Percentiles rank a stretch among this genome's conserved stretches.
phyloP scores from a whole-genome alignment of 2,888 invertebrate genomes.

The Apoda limacodes region DNA sequence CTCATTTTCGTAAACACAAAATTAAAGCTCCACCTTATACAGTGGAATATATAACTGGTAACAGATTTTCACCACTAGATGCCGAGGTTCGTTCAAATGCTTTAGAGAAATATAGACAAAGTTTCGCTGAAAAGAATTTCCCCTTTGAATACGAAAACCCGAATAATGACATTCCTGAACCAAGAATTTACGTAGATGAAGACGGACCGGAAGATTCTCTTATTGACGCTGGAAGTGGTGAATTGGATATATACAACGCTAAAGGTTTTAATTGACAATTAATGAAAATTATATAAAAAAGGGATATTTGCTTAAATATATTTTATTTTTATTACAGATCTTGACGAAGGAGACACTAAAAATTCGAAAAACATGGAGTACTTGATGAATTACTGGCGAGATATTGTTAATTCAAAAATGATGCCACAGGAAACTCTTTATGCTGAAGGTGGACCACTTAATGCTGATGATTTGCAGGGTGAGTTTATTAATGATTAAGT shows the following conservation, averaged over 20 bases:
- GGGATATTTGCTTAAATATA: too few species aligned
- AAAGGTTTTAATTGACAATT: too few species aligned
- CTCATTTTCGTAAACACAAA: conserved; percentile 54
- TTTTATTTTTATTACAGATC: too few species aligned
- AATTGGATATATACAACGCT: conserved; percentile 39
- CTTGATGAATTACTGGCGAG: conserved; percentile 52
- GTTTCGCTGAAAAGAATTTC: conserved; percentile 56
- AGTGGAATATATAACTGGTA: conserved; percentile 52
- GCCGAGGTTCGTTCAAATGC: conserved; percentile 56
- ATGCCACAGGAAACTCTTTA: conserved; percentile 45
- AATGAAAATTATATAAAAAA: too few species aligned
- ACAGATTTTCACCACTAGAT: conserved; percentile 49
- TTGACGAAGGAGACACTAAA: conserved; percentile 26
- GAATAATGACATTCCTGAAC: conserved; percentile 60
- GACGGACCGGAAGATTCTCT: conserved; percentile 52
- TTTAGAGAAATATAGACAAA: conserved; percentile 55
- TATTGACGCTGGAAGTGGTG: conserved; percentile 54
- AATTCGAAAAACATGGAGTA: conserved; percentile 54
- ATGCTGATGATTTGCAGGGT: conserved; percentile 51
- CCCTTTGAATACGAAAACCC: conserved; percentile 62
- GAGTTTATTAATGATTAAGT: conserved; percentile 21
- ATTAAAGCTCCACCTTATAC: conserved; percentile 45
- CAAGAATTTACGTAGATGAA: conserved; percentile 69
- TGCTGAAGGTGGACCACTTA: conserved; percentile 57
- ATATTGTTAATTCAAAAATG: conserved; percentile 39